Conservation (phyloP, 2,797 vertebrate genomes). For the Jordanella pulchra region DNA sequence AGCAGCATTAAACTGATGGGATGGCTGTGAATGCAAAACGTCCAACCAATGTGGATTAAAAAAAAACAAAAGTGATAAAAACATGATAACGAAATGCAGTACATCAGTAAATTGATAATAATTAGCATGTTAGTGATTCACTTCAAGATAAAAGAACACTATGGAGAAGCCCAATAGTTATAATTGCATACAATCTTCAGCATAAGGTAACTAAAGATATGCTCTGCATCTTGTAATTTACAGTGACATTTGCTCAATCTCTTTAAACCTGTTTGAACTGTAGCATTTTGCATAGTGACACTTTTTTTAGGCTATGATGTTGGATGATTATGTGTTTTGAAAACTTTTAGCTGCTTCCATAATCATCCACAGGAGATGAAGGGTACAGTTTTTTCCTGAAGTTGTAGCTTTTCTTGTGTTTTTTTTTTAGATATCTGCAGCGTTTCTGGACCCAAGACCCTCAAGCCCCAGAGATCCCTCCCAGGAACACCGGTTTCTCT, state of each 20-base stretch:
- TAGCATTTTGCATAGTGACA: background rate
- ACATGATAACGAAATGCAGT: too few species aligned
- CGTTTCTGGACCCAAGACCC: conserved; percentile 74
- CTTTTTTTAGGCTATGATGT: background rate
- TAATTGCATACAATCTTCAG: too few species aligned
- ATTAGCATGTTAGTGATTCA: too few species aligned
- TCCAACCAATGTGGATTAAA: too few species aligned
- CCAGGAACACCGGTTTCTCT: conserved; percentile 86
- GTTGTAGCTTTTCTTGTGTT: conserved; percentile 6
- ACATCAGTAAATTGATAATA: too few species aligned
- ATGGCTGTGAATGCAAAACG: too few species aligned
- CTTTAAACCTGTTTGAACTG: background rate
- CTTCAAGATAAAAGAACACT: too few species aligned
- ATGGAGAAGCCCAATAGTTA: too few species aligned
- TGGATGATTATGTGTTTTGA: background rate
- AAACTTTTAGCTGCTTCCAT: background rate
- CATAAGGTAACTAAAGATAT: background rate
- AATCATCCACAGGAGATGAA: background rate
- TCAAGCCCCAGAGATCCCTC: conserved; percentile 88
- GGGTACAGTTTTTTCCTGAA: background rate
- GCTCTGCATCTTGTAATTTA: background rate
- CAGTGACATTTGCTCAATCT: background rate
- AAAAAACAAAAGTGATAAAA: too few species aligned
- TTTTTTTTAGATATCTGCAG: conserved; percentile 80
- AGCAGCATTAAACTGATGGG: too few species aligned